Percentiles rank a stretch among this genome's conserved stretches.
Conservation (phyloP, 2,888 invertebrate genomes). For the Gasteruption jaculator region DNA sequence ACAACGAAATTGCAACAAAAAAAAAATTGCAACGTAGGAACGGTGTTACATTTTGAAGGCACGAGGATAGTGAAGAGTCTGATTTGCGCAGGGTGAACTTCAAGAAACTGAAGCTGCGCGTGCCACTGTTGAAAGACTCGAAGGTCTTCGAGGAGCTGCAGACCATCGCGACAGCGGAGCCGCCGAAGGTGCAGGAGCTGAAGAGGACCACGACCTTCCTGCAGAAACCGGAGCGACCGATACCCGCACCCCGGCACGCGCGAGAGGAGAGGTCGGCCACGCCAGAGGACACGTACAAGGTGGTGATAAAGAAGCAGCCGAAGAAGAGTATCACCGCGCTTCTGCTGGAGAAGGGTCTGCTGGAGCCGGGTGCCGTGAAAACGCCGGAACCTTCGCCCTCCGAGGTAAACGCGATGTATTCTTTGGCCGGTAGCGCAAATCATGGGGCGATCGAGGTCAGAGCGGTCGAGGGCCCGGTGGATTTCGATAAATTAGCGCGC, state of each 20-base stretch:
- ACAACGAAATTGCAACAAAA: neutral
- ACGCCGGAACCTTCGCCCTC: slow-evolving; percentile 35
- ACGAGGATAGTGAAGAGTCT: too few species aligned
- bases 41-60: too few species aligned
- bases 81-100: slow-evolving; percentile 60
- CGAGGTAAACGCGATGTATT: slow-evolving; percentile 38
- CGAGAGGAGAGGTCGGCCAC: slow-evolving; percentile 22
- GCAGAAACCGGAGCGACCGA: slow-evolving; percentile 68
- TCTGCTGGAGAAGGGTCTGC: slow-evolving; percentile 38
- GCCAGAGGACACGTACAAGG: slow-evolving; percentile 35
- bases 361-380: slow-evolving; percentile 34
- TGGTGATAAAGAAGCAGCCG: slow-evolving; percentile 46
- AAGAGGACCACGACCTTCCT: slow-evolving; percentile 64
- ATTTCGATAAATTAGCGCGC: too few species aligned
- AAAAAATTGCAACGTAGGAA: too few species aligned
- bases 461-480: too few species aligned
- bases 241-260: slow-evolving; percentile 52
- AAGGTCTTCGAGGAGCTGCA: slow-evolving; percentile 61
- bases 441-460: too few species aligned
- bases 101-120: slow-evolving; percentile 64
- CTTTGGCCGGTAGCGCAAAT: slow-evolving; percentile 2
- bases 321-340: slow-evolving; percentile 42
- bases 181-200: slow-evolving; percentile 37
- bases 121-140: slow-evolving; percentile 62
- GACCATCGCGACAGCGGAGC: slow-evolving; percentile 36